A percentile compares a stretch with the other conserved stretches of the same genome.
These are phyloP conservation scores for Zonotrichia leucophrys DNA, from an alignment of 2,113 vertebrate species.

Conservation along the genomic window DNA sequence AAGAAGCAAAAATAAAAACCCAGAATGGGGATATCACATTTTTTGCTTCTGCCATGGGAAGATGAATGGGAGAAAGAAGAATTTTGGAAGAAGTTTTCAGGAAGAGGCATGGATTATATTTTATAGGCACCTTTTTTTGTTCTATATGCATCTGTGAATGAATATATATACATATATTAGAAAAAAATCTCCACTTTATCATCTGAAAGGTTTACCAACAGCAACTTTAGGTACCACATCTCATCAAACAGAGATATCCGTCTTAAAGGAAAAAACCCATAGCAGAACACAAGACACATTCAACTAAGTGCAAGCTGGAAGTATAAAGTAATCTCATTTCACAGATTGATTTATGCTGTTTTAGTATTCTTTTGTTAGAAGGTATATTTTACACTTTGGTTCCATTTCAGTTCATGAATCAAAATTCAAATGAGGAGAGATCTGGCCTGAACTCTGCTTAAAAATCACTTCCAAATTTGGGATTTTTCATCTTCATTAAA, in stretches of 20 bases:
- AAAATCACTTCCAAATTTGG: neutral
- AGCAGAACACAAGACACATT: neutral
- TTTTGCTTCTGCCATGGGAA: neutral
- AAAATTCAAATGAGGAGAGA: neutral
- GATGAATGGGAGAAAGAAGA: neutral
- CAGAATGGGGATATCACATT: neutral
- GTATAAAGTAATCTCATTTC: neutral
- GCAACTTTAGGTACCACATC: neutral
- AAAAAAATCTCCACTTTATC: neutral
- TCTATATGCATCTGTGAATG: rapidly evolving
- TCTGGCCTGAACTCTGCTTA: neutral
- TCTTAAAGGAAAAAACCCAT: neutral
- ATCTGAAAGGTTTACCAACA: neutral
- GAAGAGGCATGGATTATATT: neutral
- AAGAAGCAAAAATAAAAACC: neutral
- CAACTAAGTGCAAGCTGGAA: neutral
- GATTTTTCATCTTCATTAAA: neutral
- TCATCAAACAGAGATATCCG: neutral
- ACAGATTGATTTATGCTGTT: neutral
- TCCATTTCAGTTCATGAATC: neutral
- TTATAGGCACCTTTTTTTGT: neutral
- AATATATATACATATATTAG: too few species aligned
- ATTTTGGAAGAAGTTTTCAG: neutral
- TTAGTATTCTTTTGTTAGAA: neutral
- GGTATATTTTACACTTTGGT: neutral